phyloP scores from a whole-genome alignment of 2,888 invertebrate species.

The Drosophila seclusa region DNA sequence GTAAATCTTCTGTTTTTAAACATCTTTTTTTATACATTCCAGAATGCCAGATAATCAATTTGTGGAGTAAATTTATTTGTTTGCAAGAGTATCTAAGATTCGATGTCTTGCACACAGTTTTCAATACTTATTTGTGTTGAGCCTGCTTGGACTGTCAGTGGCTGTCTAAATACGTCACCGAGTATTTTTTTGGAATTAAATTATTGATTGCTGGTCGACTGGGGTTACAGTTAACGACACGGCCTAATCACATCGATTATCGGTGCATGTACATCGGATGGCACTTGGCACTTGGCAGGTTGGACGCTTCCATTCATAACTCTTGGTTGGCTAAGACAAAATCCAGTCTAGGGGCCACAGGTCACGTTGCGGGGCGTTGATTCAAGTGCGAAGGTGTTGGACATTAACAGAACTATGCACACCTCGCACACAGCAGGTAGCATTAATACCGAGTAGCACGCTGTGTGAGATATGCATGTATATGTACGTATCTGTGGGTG shows the following conservation, averaged over 20 bases:
- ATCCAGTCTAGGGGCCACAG: constrained; percentile 61
- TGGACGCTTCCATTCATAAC: constrained; percentile 56
- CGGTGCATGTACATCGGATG: constrained; percentile 59
- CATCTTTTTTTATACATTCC: not conserved
- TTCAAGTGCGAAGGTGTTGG: constrained; percentile 73
- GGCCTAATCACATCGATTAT: constrained; percentile 80
- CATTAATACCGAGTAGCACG: constrained; percentile 23
- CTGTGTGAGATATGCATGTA: constrained; percentile 32
- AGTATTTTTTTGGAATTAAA: constrained; percentile 41
- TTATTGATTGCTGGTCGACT: constrained; percentile 69
- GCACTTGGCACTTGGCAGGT: constrained; percentile 58
- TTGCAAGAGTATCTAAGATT: constrained; percentile 39
- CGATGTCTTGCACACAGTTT: not conserved
- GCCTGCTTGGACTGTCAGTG: constrained; percentile 66
- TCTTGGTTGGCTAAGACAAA: constrained; percentile 28
- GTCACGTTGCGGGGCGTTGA: constrained; percentile 71
- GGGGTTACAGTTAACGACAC: constrained; percentile 66
- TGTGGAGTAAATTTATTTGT: accelerated
- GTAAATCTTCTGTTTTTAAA: not conserved
- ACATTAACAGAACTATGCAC: constrained; percentile 76
- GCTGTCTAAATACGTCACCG: constrained; percentile 75
- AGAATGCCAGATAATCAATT: not conserved
- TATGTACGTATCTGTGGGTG: constrained; percentile 1
- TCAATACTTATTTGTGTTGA: constrained; percentile 37
- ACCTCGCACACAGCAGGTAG: constrained; percentile 72